Evolutionary conservation across 2,797 vertebrate species (phyloP).

Genomic region (Halcyon leucocephala): DNA sequence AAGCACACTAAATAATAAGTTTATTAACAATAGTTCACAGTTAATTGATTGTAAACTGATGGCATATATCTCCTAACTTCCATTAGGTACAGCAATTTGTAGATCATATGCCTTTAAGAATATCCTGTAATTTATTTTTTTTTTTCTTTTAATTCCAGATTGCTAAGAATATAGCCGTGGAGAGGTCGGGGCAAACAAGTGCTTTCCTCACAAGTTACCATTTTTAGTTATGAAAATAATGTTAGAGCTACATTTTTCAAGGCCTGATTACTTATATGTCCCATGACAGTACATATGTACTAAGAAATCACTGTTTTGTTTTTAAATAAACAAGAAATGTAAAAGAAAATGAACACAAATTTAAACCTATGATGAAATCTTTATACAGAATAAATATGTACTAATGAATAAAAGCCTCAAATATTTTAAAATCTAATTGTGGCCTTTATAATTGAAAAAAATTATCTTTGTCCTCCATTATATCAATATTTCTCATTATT

Average conservation of each 20-base stretch:
- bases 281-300: background rate
- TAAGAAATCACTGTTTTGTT: background rate
- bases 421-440: background rate
- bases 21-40: background rate
- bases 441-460: background rate
- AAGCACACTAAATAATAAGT: background rate
- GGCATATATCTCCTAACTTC: background rate
- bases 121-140: background rate
- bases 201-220: background rate
- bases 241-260: background rate
- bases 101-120: background rate
- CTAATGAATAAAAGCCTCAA: background rate
- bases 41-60: background rate
- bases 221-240: background rate
- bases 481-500: background rate
- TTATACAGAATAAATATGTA: background rate
- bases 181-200: background rate
- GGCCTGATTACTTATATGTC: background rate
- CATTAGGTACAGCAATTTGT: background rate
- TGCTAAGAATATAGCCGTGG: background rate
- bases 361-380: background rate
- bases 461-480: fast-evolving
- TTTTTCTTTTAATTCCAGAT: background rate
- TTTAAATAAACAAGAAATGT: background rate
- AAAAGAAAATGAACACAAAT: background rate